Base-by-base conservation (phyloP, 2,888 invertebrate species). In the Apodemia mormo region DNA sequence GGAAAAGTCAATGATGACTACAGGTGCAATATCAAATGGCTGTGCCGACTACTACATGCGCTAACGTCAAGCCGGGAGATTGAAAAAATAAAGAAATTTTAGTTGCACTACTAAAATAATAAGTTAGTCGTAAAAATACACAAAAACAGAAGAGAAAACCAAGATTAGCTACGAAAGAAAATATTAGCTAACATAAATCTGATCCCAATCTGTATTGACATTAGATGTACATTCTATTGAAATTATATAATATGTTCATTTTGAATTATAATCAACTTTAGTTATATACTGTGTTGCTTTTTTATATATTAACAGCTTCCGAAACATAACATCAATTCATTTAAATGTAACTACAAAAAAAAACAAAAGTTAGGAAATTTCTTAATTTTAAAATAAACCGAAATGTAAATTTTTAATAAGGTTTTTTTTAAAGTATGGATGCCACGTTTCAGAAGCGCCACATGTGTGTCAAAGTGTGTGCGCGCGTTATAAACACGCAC, bases 131-230 rank as follows among this genome's bases (percentile, higher is more conserved):
- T 37, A 4, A 64, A 33, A 64, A 64, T n/a, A 64, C 14, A 64
- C 37, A 64, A 8, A 69, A 68, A 69, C 52, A 65, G 65, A 69
- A 30, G 12, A 40, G 43, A 65, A 29, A 33, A 37, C 22, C 65
- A 69, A 66, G 10, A 66, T 68, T 65, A 29, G 9, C 12, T 22
- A 54, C 68, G 37, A 33, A 14, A 14, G 49, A 49, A 49, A 9
- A 65, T 65, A 72, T 71, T 22, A 69, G 67, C 66, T 69, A 77
- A 80, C 78, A 85, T 85, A 87, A 64, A 89, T 88, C 88, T 89
- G 89, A 89, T 88, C 88, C 88, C 82, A 80, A 75, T 75, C 71
- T 72, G 70, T 70, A 58, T 33, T 70, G 56, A 40, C 30, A 37
- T 30, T 58, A 8, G 9, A 52, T 45, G 22, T 22, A 37, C 45